Base-by-base conservation (phyloP, 2,113 vertebrate species). In the Alaudala cheleensis region DNA sequence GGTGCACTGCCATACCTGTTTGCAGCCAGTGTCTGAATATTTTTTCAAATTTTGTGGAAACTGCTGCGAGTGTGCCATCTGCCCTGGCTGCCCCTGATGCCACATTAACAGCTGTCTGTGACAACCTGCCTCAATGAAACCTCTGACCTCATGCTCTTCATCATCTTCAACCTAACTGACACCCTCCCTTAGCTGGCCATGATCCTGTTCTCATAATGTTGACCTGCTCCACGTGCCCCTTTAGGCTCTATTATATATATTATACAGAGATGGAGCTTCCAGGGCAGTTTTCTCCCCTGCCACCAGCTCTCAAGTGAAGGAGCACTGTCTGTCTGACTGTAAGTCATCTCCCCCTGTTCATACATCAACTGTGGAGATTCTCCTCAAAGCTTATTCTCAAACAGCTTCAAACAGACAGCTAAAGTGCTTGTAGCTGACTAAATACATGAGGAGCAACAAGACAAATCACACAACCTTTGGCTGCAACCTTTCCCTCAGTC, bases 111-210 rank as follows among this genome's bases (percentile, higher is more conserved):
- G 20, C 20, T 49, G 3, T 29, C 45, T 65, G 53, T 64, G 50
- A 23, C 0, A 2, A 69, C 31, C 53, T 53, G 57, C 54, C 71
- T 88, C 0, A 0, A 4, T 33, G 44, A 57, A 9, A 57, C 21
- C 39, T 88, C 77, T 61, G 79, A 61, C 42, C 67, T 82, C 45
- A 13, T 12, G 11, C n/a, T 65, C 74, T 69, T 81, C 31, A 28
- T 57, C 45, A 20, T 14, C 85, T 58, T 50, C 79, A 50, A 0
- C 5, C 72, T 26, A 42, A 15, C 64, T 77, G 50, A 50, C 77
- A 22, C n/a, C 42, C 24, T 67, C 65, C 50, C 34, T n/a, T 6
- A 53, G 11, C 28, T 42, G 39, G 18, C 23, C 19, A 3, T 1
- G 19, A 39, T 42, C 23, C 25, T 73, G 50, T 77, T 57, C 76